Conservation (phyloP, 1,140 invertebrate species). For the Argopecten irradians region DNA sequence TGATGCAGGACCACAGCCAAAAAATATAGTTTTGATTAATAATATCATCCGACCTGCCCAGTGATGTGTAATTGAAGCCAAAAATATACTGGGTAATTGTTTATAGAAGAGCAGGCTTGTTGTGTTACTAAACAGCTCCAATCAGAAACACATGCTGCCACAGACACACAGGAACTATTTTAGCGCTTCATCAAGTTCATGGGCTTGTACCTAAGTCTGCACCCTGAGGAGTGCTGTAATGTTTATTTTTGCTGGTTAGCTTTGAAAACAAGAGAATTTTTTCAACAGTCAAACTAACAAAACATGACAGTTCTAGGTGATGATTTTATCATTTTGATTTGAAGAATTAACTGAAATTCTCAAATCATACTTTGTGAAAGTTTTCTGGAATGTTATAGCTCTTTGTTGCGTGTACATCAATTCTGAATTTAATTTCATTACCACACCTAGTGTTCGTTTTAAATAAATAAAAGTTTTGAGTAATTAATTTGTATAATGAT, state of each 20-base stretch:
- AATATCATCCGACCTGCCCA: not conserved
- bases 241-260: not conserved
- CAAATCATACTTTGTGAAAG: not conserved
- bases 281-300: not conserved
- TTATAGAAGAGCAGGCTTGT: not conserved
- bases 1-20: not conserved
- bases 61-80: not conserved
- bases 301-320: not conserved
- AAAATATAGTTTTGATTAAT: conserved; percentile 5
- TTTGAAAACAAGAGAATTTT: not conserved
- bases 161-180: not conserved
- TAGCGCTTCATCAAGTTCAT: not conserved
- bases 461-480: no score
- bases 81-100: conserved; percentile 9
- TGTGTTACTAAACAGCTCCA: not conserved
- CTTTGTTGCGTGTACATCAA: not conserved
- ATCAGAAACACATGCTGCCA: not conserved
- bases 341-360: not conserved
- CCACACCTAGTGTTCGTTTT: no score
- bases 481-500: no score
- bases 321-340: no score
- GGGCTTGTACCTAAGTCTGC: not conserved
- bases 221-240: not conserved
- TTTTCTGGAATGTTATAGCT: not conserved
- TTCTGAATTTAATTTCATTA: no score